Base-by-base conservation (phyloP, 2,113 vertebrate species). In the Notechis scutatus region DNA sequence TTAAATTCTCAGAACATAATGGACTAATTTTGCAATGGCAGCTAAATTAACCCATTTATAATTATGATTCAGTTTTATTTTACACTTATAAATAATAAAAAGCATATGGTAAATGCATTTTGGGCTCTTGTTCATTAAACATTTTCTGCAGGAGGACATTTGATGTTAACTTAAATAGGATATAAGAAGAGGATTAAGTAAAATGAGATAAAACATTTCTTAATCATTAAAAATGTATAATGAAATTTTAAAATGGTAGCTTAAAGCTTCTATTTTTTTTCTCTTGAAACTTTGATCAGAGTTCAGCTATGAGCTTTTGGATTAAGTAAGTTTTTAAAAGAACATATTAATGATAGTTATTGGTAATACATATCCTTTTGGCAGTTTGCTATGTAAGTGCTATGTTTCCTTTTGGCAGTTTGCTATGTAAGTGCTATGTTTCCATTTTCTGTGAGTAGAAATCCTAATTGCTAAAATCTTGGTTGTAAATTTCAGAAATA, bases 211-310 rank as follows among this genome's bases (percentile, higher is more conserved):
- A 94, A 93, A 88, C 85, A 91, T 4, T 93, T n/a, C 74, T 9
- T 1, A 92, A 64, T 61, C 86, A 23, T 88, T 91, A 90, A 88
- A 94, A 52, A 1, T 42, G 18, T 26, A 59, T 89, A 90, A 86
- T 7, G 50, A 26, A 42, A 95, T 95, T 95, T 91, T 93, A 55
- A 94, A 94, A 95, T 91, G 0, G 0, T 59, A 12, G 0, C 93
- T 94, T 87, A 20, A 45, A 95, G 94, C 93, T 95, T 64, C 94
- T 95, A 96, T 91, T 59, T 94, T 96, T 96, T 97, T 96, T 94
- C 92, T 96, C 91, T 95, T 95, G 95, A 96, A 95, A 97, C 74
- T 97, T 94, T 97, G 97, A 97, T 97, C 97, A 97, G 95, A 94
- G 95, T 93, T 95, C 95, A 96, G 95, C 94, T 94, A 96, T 12